A percentile compares a stretch with the other conserved stretches of the same genome.
Conservation (phyloP, 2,113 vertebrate species). For the Saccopteryx bilineata region DNA sequence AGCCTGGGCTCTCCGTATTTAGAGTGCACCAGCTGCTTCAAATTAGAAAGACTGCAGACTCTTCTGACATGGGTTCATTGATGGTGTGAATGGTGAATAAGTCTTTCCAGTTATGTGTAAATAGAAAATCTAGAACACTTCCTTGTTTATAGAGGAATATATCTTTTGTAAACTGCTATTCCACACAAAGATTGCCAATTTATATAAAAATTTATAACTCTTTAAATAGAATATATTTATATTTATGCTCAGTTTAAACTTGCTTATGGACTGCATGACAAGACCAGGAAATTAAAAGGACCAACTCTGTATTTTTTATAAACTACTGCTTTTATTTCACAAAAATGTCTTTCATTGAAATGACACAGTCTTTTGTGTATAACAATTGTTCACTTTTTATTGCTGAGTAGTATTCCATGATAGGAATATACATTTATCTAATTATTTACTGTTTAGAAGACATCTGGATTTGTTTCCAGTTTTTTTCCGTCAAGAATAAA, state of each 20-base stretch:
- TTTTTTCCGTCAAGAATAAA: conserved; percentile 22
- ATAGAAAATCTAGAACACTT: conserved; percentile 43
- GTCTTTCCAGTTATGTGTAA: conserved; percentile 3
- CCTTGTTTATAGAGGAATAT: not conserved
- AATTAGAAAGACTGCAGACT: conserved; percentile 39
- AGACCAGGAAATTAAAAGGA: not conserved
- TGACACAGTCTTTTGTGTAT: not conserved
- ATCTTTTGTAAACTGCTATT: not conserved
- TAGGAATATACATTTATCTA: not conserved
- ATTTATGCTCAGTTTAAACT: not conserved
- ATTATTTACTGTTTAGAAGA: not conserved
- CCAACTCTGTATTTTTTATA: not conserved
- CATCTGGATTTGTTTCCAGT: not conserved
- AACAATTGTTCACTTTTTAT: not conserved
- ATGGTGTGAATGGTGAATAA: not conserved
- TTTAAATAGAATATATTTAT: not conserved
- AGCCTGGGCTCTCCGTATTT: conserved; percentile 13
- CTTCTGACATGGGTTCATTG: conserved; percentile 44
- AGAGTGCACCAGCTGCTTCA: conserved; percentile 67
- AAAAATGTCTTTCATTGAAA: conserved; percentile 15
- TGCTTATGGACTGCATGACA: not conserved
- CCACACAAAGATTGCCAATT: not conserved
- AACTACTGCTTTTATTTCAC: conserved; percentile 43
- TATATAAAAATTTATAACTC: not conserved
- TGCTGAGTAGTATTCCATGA: not conserved